Evolutionary conservation across 2,888 invertebrate species (phyloP).

Genomic region (Lochmaea crataegi): DNA sequence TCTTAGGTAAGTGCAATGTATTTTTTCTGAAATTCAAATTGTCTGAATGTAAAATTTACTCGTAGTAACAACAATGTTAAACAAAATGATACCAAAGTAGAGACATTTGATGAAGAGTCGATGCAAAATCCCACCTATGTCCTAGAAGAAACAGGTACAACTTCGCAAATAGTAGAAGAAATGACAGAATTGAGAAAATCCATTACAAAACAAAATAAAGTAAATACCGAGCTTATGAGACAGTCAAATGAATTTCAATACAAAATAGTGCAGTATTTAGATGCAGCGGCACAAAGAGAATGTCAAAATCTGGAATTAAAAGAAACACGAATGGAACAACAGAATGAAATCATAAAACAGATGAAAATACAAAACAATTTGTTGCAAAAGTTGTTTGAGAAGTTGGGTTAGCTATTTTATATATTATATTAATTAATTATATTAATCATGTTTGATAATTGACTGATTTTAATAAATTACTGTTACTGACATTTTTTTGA

Average conservation of each 20-base stretch:
- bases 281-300: slow-evolving; percentile 34
- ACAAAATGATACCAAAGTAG: slow-evolving; percentile 15
- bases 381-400: slow-evolving; percentile 43
- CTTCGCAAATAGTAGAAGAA: slow-evolving; percentile 36
- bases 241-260: slow-evolving; percentile 36
- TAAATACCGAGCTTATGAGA: slow-evolving; percentile 32
- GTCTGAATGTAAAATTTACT: background rate
- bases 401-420: slow-evolving; percentile 31
- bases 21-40: background rate
- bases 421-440: too few species aligned
- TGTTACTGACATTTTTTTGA: background rate
- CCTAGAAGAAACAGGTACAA: slow-evolving; percentile 34
- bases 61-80: slow-evolving; percentile 31
- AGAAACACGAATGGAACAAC: slow-evolving; percentile 40
- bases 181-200: slow-evolving; percentile 34
- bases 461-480: slow-evolving; percentile 11
- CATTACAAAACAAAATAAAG: slow-evolving; percentile 35
- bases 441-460: background rate
- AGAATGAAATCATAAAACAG: slow-evolving; percentile 45
- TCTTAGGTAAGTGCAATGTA: slow-evolving; percentile 36
- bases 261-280: slow-evolving; percentile 40
- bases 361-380: slow-evolving; percentile 44
- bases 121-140: slow-evolving; percentile 30
- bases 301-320: slow-evolving; percentile 38
- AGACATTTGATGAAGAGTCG: slow-evolving; percentile 16